Conservation (phyloP, 2,113 vertebrate genomes). For the Ibidorhyncha struthersii region DNA sequence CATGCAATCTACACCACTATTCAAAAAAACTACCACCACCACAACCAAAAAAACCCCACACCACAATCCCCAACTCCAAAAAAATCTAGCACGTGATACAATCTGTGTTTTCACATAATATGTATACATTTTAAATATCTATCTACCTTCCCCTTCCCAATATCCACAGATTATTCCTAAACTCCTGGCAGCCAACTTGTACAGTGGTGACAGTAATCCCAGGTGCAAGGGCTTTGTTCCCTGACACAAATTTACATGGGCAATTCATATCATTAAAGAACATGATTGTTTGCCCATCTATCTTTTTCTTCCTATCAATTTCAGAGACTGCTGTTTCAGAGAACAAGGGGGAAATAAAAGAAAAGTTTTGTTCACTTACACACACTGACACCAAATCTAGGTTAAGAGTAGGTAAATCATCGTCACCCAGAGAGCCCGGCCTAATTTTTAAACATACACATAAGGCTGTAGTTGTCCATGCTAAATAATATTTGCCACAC, state of each 20-base stretch:
- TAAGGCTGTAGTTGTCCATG: neutral
- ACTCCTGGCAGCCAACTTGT: neutral
- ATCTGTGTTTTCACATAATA: neutral
- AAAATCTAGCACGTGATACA: neutral
- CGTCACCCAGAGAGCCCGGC: neutral
- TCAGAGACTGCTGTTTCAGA: neutral
- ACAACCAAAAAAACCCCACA: neutral
- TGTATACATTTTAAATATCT: neutral
- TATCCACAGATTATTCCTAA: neutral
- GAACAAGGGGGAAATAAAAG: neutral
- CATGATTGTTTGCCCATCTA: neutral
- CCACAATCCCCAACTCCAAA: neutral
- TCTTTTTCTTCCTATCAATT: neutral
- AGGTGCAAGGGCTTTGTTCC: neutral
- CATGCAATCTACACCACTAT: neutral
- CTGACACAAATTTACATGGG: neutral
- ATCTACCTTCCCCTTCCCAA: neutral
- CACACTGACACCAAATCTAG: neutral
- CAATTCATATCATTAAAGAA: neutral
- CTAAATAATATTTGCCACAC: neutral
- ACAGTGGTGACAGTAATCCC: neutral
- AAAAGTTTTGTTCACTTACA: neutral
- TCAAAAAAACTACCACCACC: neutral
- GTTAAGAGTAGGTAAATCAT: neutral
- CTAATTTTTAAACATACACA: neutral